Base-by-base conservation (phyloP, 2,888 invertebrate species). In the Onthophagus sagittarius region DNA sequence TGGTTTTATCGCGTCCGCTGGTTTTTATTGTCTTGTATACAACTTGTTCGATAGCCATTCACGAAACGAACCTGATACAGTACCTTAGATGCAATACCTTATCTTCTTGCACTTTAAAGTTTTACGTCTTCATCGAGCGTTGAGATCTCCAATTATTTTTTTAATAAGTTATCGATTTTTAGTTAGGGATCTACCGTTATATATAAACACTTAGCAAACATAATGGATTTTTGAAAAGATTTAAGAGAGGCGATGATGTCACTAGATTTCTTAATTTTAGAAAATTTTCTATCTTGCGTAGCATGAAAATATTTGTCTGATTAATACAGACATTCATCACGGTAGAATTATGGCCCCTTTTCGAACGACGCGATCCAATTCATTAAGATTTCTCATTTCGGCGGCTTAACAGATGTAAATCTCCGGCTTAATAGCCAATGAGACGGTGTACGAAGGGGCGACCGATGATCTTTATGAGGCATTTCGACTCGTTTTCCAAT, bases 401-500 rank as follows among this genome's bases (percentile, higher is more conserved):
- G 67, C 67, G 32, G 67, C 32, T 67, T 67, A 67, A 67, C 67
- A 73, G 70, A 73, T 73, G 73, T 73, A 73, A 73, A 73, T 69
- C 69, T 65, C 62, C 64, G 15, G 15, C 65, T 15, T 73, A 73
- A 73, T 71, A 67, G 73, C 62, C 71, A 73, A 73, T 73, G 71
- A 71, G 67, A 67, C 15, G 32, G 31, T 23, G 32, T 73, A 73
- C 32, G 65, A 73, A 73, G 67, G 72, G 67, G 72, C 71, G 72
- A 74, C 72, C 72, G 64, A 62, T 33, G 74, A 71, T 72, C 72
- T 67, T 74, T 74, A 74, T 67, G 74, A 70, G 72, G 64, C 72
- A 62, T 63, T 72, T 74, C 39, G 72, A 74, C 71, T 74, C 70
- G 71, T 71, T 74, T 74, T 62, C 72, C 70, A 74, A 74, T 74